Percentiles rank a stretch among this genome's conserved stretches.
Evolutionary conservation across 2,888 invertebrate genomes (phyloP).

Genomic region (Thereva nobilitata): DNA sequence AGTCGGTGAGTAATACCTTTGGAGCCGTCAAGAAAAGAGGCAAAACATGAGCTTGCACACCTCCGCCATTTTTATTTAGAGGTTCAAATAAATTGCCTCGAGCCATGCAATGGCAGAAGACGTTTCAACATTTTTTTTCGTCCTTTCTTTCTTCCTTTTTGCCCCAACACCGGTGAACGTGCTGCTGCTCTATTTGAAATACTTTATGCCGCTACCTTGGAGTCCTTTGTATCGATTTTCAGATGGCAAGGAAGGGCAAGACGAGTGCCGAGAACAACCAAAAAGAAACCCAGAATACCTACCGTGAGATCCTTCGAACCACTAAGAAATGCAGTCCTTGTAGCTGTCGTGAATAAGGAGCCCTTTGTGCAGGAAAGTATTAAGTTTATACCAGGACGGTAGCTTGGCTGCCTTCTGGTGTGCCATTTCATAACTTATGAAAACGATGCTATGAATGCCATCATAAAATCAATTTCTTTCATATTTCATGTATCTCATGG

Average conservation of each 20-base stretch:
- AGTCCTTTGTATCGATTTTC: constrained; percentile 28
- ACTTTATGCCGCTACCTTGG: constrained; percentile 28
- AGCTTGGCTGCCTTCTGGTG: constrained; percentile 15
- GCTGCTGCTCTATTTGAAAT: constrained; percentile 22
- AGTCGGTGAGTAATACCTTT: constrained; percentile 17
- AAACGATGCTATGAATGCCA: constrained; percentile 14
- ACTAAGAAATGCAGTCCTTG: constrained; percentile 8
- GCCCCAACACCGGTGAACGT: constrained; percentile 7
- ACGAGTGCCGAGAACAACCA: constrained; percentile 21
- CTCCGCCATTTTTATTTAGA: constrained; percentile 43
- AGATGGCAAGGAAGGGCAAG: constrained; percentile 11
- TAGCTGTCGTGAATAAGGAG: not conserved
- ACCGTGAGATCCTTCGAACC: constrained; percentile 4
- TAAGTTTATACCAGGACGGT: no score
- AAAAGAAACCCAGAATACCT: not conserved
- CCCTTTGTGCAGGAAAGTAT: no score
- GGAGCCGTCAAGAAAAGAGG: constrained; percentile 37
- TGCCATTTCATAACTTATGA: constrained; percentile 25
- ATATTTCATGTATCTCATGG: constrained; percentile 21
- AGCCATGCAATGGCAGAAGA: constrained; percentile 44
- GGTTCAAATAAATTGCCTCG: constrained; percentile 44
- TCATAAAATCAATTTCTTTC: constrained; percentile 25
- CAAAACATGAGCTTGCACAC: constrained; percentile 46
- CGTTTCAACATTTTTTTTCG: constrained; percentile 17
- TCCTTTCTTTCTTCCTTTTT: not conserved